These are phyloP conservation scores for Capra hircus DNA, from an alignment of 2,113 vertebrate species.

Conservation along the genomic window DNA sequence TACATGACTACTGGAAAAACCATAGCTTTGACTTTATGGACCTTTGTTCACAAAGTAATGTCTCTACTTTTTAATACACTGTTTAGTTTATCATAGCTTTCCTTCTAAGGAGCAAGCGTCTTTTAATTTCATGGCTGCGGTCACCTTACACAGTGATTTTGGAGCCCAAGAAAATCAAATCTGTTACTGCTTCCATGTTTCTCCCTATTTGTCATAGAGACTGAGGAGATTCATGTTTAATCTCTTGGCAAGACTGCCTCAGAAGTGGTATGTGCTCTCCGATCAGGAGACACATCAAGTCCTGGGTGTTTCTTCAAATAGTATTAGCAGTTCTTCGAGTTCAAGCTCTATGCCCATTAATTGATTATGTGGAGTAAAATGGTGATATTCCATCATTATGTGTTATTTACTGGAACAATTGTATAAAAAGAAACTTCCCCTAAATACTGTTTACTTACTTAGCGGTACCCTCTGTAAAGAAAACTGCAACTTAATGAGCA, in stretches of 20 bases:
- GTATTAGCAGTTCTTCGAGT: neutral
- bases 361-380: neutral
- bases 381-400: neutral
- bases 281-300: neutral
- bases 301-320: neutral
- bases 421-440: neutral
- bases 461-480: neutral
- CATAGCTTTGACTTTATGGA: neutral
- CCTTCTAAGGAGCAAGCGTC: neutral
- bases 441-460: neutral
- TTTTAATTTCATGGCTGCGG: neutral
- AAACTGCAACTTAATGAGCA: neutral
- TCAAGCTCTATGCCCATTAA: neutral
- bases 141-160: neutral
- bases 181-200: neutral
- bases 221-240: neutral
- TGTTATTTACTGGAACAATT: neutral
- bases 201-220: neutral
- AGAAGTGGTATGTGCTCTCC: neutral
- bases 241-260: neutral
- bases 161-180: neutral
- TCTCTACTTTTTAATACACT: neutral
- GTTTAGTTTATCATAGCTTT: neutral
- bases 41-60: neutral
- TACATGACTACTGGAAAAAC: neutral